These are phyloP conservation scores for Ptilonorhynchus violaceus DNA, from an alignment of 2,113 vertebrate species.

Conservation along the genomic window DNA sequence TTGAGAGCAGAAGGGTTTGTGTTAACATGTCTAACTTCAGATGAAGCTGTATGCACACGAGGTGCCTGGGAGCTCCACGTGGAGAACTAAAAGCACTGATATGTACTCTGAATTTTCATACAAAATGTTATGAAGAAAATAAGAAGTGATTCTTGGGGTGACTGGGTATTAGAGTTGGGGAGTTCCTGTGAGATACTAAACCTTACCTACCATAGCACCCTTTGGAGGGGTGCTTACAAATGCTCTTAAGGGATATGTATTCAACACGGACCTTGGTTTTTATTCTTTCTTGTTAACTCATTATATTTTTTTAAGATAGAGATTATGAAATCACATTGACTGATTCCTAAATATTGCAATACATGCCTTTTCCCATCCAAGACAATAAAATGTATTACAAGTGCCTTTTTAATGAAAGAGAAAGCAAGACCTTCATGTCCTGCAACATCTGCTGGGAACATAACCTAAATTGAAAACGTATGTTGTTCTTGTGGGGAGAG, in stretches of 20 bases:
- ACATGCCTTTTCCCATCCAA: constrained; percentile 45
- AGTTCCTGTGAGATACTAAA: background rate
- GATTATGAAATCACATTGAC: constrained; percentile 16
- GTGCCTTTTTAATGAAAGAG: constrained; percentile 61
- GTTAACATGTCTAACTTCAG: background rate
- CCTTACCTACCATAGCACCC: background rate
- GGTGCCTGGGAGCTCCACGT: background rate
- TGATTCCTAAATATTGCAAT: constrained; percentile 36
- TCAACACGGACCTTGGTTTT: background rate
- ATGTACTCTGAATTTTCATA: background rate
- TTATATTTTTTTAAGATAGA: background rate
- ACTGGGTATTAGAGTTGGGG: background rate
- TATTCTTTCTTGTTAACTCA: background rate
- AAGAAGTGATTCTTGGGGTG: background rate
- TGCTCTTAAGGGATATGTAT: background rate
- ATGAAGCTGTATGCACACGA: background rate
- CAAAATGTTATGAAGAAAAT: background rate
- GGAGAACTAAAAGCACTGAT: background rate
- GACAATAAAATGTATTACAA: constrained; percentile 39
- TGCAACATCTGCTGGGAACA: constrained; percentile 66
- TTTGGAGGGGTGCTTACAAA: background rate
- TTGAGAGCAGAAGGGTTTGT: background rate
- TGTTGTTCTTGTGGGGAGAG: constrained; percentile 16
- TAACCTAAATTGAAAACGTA: constrained; percentile 72
- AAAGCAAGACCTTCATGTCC: constrained; percentile 56